These are phyloP conservation scores for Phasianus colchicus DNA, from an alignment of 2,113 vertebrate species.

Conservation along the genomic window DNA sequence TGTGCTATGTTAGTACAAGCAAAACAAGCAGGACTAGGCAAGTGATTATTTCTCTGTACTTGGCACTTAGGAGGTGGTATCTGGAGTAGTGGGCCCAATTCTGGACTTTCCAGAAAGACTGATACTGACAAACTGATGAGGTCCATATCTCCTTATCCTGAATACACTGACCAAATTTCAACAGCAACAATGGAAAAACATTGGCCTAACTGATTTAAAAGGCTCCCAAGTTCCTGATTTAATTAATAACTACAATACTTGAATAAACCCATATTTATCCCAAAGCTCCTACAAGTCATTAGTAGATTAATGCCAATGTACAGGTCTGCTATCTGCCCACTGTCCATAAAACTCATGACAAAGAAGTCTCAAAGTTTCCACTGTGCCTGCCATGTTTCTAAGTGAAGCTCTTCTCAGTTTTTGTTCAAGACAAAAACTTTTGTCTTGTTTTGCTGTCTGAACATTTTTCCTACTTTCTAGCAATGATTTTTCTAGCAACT, in stretches of 20 bases:
- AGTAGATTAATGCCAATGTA: not conserved
- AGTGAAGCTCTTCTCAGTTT: not conserved
- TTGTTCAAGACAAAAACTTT: not conserved
- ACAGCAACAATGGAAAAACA: not conserved
- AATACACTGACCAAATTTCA: not conserved
- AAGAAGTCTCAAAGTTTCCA: not conserved
- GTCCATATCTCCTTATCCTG: not conserved
- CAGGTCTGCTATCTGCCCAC: not conserved
- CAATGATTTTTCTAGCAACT: slow-evolving; percentile 8
- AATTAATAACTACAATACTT: not conserved
- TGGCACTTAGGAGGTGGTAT: not conserved
- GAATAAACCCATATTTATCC: not conserved
- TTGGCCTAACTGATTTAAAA: not conserved
- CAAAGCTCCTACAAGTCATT: not conserved
- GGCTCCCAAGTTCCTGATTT: not conserved
- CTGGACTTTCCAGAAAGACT: not conserved
- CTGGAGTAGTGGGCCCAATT: not conserved
- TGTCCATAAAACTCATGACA: not conserved
- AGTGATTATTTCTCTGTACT: not conserved
- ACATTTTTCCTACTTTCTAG: not conserved
- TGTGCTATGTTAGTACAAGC: not conserved
- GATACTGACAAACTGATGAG: not conserved
- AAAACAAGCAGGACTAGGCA: not conserved
- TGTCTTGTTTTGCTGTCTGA: not conserved
- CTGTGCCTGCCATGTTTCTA: not conserved